A percentile compares a stretch with the other conserved stretches of the same genome.
Conservation (phyloP, 2,888 invertebrate genomes). For the Drosophila fulvimacula region DNA sequence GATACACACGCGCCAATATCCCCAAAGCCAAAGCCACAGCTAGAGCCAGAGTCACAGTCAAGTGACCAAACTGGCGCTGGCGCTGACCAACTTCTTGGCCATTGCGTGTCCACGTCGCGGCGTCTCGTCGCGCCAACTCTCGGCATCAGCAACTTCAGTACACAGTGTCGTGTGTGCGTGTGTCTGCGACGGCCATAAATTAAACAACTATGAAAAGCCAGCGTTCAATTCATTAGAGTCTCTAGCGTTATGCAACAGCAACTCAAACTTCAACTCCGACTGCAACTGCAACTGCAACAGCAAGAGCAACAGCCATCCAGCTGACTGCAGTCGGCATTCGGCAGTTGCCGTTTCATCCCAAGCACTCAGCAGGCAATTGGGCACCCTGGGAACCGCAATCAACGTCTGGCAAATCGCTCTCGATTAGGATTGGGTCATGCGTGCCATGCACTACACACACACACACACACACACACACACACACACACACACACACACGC, state of each 20-base stretch:
- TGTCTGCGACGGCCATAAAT: conserved; percentile 43
- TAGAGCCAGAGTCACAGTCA: conserved; percentile 49
- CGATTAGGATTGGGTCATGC: conserved; percentile 63
- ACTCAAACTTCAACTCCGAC: conserved; percentile 25
- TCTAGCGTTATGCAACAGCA: conserved; percentile 35
- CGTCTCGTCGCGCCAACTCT: conserved; percentile 7
- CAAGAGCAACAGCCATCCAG: conserved; percentile 34
- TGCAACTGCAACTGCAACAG: conserved; percentile 18
- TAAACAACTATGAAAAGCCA: conserved; percentile 36
- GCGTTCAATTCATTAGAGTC: conserved; percentile 47
- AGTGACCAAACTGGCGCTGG: conserved; percentile 47
- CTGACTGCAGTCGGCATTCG: conserved; percentile 36
- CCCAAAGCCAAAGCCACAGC: conserved; percentile 34
- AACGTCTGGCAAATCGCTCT: conserved; percentile 65
- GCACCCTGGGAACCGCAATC: conserved; percentile 77
- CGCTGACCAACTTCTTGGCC: conserved; percentile 66
- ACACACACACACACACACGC: conserved; percentile 24
- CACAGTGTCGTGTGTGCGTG: conserved; percentile 15
- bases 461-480: conserved; percentile 9
- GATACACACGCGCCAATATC: conserved; percentile 75
- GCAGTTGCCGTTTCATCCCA: conserved; percentile 59
- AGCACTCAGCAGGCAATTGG: conserved; percentile 26
- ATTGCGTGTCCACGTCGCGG: conserved; percentile 52
- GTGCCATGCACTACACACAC: conserved; percentile 20
- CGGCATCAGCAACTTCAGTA: not conserved